Percentiles rank a stretch among this genome's conserved stretches.
These are phyloP conservation scores for Silurus aristotelis DNA, from an alignment of 2,797 vertebrate species.

Conservation along the genomic window DNA sequence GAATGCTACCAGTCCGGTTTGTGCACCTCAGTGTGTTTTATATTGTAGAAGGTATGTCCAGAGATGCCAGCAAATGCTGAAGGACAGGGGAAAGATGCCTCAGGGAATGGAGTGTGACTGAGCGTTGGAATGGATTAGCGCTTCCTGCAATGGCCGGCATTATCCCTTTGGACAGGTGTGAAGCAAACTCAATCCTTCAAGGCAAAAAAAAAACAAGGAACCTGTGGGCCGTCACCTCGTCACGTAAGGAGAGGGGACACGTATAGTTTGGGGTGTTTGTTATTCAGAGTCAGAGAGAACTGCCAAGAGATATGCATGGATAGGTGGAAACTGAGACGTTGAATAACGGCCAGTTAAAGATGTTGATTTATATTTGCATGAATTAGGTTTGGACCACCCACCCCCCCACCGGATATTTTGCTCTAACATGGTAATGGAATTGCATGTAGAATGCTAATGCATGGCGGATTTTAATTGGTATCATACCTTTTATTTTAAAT, in stretches of 20 bases:
- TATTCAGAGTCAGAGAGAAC: constrained; percentile 33
- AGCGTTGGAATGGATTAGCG: constrained; percentile 79
- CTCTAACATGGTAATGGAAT: no score
- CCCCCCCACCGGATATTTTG: no score
- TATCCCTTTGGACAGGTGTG: constrained; percentile 80
- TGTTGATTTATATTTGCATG: background rate
- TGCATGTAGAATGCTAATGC: no score
- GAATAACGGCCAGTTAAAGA: background rate
- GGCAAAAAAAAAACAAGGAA: constrained; percentile 63
- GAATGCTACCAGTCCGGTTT: background rate
- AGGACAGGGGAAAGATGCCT: constrained; percentile 68
- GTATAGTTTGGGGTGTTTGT: constrained; percentile 29
- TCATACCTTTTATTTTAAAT: no score
- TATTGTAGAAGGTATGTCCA: constrained; percentile 36
- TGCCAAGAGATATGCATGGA: background rate
- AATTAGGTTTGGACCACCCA: background rate
- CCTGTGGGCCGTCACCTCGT: constrained; percentile 66
- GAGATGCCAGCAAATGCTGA: constrained; percentile 70
- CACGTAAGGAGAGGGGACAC: constrained; percentile 2
- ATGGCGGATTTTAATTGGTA: no score
- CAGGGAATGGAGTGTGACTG: constrained; percentile 74
- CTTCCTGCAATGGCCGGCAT: constrained; percentile 73
- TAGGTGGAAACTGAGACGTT: background rate
- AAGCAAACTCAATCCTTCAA: constrained; percentile 74
- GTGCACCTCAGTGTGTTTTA: constrained; percentile 10